Conservation (phyloP, 2,888 invertebrate genomes). For the Cacoxenus indagator region DNA sequence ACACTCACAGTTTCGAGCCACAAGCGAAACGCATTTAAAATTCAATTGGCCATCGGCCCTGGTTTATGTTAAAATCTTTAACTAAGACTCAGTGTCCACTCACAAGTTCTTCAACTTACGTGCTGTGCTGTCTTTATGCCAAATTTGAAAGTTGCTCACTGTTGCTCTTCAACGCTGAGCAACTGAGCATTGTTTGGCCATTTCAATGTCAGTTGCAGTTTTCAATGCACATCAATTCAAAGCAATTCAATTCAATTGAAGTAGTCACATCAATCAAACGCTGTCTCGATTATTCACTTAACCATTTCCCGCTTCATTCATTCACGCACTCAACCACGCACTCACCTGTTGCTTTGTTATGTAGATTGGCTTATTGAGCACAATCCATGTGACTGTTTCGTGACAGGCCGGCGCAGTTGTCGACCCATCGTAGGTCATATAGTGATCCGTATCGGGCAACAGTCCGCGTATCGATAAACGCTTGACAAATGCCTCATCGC, state of each 20-base stretch:
- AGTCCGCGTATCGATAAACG: constrained; percentile 89
- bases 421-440: constrained; percentile 98
- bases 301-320: no score
- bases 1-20: no score
- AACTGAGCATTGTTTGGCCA: no score
- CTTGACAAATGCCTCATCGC: constrained; percentile 87
- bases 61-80: no score
- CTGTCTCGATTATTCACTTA: no score
- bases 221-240: neutral
- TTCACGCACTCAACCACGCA: constrained; percentile 13
- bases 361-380: constrained; percentile 98
- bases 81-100: no score
- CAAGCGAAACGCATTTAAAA: neutral
- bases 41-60: no score
- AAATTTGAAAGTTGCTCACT: no score
- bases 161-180: no score
- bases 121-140: no score
- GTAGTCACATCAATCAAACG: neutral
- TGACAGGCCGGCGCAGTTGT: constrained; percentile 97
- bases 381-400: constrained; percentile 98
- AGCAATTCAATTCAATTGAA: neutral
- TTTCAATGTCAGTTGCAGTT: neutral
- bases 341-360: constrained; percentile 96
- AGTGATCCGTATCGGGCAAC: constrained; percentile 93
- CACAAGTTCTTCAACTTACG: no score